Evolutionary conservation across 2,888 invertebrate species (phyloP), one percentile per base, ranked within the genome.

Genomic region (Tinea trinotella): DNA sequence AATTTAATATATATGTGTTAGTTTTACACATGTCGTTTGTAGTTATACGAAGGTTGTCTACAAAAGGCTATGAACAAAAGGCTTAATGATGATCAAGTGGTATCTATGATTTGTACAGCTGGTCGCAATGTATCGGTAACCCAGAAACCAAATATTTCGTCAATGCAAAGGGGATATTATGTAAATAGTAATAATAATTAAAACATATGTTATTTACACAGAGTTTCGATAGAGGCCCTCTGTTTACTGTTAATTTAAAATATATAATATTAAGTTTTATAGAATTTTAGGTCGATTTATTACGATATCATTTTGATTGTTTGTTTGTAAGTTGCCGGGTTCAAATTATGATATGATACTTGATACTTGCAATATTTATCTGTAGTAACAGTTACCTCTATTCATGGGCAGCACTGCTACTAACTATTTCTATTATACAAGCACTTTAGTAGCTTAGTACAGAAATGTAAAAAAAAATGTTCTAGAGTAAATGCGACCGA

Each of bases 1-100:
- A 12, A 46, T 17, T 46, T 19, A 30, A 30, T 30, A 30, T 30
- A n/a, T 30, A 30, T 30, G 30, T 7, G 46, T 12, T 19, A 7
- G 6, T 35, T 35, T 35, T 46, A 46, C 46, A 46, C 46, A 46
- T 46, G 46, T 46, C 17, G 22, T 12, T 22, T n/a, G n/a, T n/a
- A 50, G 19, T 12, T 30, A 35, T 17, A 35, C 18, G 52, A 52
- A 52, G 52, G 52, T 52, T 52, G 35, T 52, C 34, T 34, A 12
- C 4, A 5, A 12, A n/a, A n/a, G n/a, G n/a, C n/a, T n/a, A n/a
- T n/a, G 4, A 15, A 52, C 30, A 30, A 52, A 52, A 17, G 35
- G 9, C 9, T 34, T 52, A 50, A 50, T 50, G 52, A 52, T 35
- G 22, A 19, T 24, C 50, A 50, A 50, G 13, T 40, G 12, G 7